Conservation (phyloP, 2,888 invertebrate genomes). For the Aleiodes alternator region DNA sequence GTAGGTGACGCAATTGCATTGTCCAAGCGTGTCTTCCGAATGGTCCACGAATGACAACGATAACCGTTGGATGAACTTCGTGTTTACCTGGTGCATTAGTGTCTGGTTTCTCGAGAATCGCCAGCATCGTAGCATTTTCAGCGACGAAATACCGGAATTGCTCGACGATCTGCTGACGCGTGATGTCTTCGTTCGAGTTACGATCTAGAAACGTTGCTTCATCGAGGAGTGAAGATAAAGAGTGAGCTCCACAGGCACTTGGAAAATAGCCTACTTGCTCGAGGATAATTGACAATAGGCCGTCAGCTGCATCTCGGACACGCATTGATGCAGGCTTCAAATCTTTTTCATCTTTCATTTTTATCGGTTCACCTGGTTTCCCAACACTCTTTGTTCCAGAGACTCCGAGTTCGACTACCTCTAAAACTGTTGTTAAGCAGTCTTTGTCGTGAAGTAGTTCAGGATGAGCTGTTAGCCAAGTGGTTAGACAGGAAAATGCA, state of each 20-base stretch:
- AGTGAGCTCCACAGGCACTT: slow-evolving; percentile 89
- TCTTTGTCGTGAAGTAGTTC: slow-evolving; percentile 93
- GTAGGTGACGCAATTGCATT: slow-evolving; percentile 90
- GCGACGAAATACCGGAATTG: slow-evolving; percentile 93
- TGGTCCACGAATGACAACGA: slow-evolving; percentile 91
- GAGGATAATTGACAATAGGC: slow-evolving; percentile 90
- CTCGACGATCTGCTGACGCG: slow-evolving; percentile 80
- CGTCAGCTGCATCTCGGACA: slow-evolving; percentile 98
- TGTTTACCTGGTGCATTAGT: slow-evolving; percentile 68
- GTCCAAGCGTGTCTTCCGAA: slow-evolving; percentile 98
- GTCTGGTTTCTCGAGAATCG: slow-evolving; percentile 94
- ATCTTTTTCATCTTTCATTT: slow-evolving; percentile 97
- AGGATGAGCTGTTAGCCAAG: slow-evolving; percentile 95
- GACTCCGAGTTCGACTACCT: slow-evolving; percentile 97
- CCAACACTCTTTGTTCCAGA: slow-evolving; percentile 94
- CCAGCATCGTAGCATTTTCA: slow-evolving; percentile 92
- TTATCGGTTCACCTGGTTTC: slow-evolving; percentile 91
- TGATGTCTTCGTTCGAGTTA: slow-evolving; percentile 77
- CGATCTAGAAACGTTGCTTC: slow-evolving; percentile 89
- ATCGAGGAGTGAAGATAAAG: slow-evolving; percentile 90
- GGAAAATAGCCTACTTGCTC: slow-evolving; percentile 94
- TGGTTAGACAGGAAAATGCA: slow-evolving; percentile 92
- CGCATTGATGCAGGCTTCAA: slow-evolving; percentile 98
- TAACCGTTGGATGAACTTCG: slow-evolving; percentile 95
- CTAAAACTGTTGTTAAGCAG: slow-evolving; percentile 93